Evolutionary conservation across 2,797 vertebrate genomes (phyloP), one percentile per base, ranked within the genome.

Genomic region (Poecilia picta): DNA sequence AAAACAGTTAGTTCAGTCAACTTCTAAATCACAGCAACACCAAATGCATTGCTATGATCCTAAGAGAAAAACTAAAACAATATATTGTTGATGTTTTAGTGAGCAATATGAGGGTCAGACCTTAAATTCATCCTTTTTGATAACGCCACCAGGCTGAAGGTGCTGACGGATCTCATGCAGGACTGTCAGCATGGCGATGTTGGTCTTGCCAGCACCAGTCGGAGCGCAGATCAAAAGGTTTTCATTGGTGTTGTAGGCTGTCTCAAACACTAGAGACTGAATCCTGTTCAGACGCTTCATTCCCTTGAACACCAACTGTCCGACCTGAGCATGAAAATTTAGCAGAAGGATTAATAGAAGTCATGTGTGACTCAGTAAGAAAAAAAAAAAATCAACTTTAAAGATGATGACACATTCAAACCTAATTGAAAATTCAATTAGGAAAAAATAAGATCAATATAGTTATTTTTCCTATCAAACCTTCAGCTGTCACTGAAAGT

Each of bases 121-220:
- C 98, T 99, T 99, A 93, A 99, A 99, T 78, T 98, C 97, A 92
- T 99, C 98, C 93, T 98, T 99, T 95, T 96, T 97, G 92, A 99
- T 98, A 91, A 98, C 91, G 2, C 95, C 95, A 0, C 97, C 97
- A 0, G 98, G 97, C 83, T 98, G 97, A 87, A 99, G 91, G 86
- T 99, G 97, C 90, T 99, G 98, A 59, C 97, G 97, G 85, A 99
- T 97, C 95, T 98, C 98, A 84, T 98, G 98, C 16, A 99, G 95
- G 75, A 99, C 94, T 0, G 98, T 96, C 70, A 99, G 95, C 98
- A 99, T 99, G 74, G 98, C 98, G 83, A 99, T 98, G 92, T 99
- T 99, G 43, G 98, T 99, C 94, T 99, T 99, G 45, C 98, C 98
- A 8, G 98, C 98, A 23, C 98, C 98, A 1, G 98, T 99, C 15